Base-by-base conservation (phyloP, 2,113 vertebrate species). In the Sebastes fasciatus region DNA sequence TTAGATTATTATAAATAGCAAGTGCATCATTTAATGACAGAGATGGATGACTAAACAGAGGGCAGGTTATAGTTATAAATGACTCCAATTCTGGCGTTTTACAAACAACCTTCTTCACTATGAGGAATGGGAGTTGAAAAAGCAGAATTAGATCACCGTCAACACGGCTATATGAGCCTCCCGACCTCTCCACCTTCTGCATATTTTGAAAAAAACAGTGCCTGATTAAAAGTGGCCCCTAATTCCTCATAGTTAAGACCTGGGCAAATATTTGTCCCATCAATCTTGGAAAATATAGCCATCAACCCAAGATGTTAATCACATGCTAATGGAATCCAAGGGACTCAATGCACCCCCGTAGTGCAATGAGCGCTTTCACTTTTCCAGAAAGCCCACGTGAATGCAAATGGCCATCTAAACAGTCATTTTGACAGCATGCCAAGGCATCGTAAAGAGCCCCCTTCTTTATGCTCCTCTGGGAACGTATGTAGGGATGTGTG, bases 181-280 rank as follows among this genome's bases (percentile, higher is more conserved):
- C 55, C 54, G 67, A 26, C 58, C 62, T 66, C 65, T 80, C 72
- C 57, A 60, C 52, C 49, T 48, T 76, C 74, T 55, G 77, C 72
- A 71, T 54, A 71, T 86, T 74, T n/a, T 63, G 16, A 82, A 66
- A 84, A 87, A 90, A 90, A 73, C 87, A 81, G 74, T 21, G 84
- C 81, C 72, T 90, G 79, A 88, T 91, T 89, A 83, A 88, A 85
- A 89, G 84, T 66, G 84, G 67, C 85, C 83, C 77, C 83, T 90
- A 85, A 91, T 89, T 94, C 87, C 77, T 88, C 90, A 66, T 76
- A 69, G 87, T 87, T 92, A 93, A 93, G 88, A 85, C 89, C 82
- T 86, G 85, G 77, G 87, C 91, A 94, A 95, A 95, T 95, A 94
- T 95, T 95, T 94, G 90, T 92, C 91, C 88, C 91, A 94, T 94